Evolutionary conservation across 2,888 invertebrate genomes (phyloP).

Genomic region (Nephrotoma appendiculata): DNA sequence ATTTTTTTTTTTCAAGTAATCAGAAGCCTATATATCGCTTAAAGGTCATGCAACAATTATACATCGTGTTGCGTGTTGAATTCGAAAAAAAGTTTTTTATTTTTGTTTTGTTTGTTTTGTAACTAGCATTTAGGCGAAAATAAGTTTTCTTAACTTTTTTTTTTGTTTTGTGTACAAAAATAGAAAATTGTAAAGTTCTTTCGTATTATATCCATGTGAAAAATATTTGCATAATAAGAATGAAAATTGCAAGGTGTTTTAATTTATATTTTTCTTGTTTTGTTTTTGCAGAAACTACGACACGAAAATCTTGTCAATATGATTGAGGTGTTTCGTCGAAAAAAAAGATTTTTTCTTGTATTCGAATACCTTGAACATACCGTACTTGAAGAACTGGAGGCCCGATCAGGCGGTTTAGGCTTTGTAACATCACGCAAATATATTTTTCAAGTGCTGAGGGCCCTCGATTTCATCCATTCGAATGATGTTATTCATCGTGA

Average conservation of each 20-base stretch:
- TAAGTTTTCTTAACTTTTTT: not conserved
- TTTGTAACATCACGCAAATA: conserved; percentile 58
- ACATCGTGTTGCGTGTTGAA: not conserved
- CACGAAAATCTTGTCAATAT: conserved; percentile 81
- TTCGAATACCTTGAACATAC: conserved; percentile 82
- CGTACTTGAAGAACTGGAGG: conserved; percentile 69
- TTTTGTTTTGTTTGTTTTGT: not conserved
- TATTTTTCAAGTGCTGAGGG: conserved; percentile 68
- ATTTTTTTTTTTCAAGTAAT: not conserved
- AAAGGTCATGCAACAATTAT: conserved; percentile 1
- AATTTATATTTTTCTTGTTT: not conserved
- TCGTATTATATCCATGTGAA: not conserved
- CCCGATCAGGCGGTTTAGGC: conserved; percentile 52
- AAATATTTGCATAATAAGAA: not conserved
- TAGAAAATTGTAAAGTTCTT: not conserved
- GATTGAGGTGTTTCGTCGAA: conserved; percentile 74
- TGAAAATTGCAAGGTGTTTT: not conserved
- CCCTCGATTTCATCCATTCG: conserved; percentile 66
- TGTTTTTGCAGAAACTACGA: conserved; percentile 51
- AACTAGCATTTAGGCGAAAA: not conserved
- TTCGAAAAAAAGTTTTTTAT: not conserved
- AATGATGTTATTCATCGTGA: conserved; percentile 81
- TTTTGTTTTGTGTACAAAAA: not conserved
- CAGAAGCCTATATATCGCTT: not conserved
- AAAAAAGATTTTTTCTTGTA: conserved; percentile 71